A percentile compares a stretch with the other conserved stretches of the same genome.
phyloP scores from a whole-genome alignment of 2,797 vertebrate species.

The Sebastolobus alascanus region DNA sequence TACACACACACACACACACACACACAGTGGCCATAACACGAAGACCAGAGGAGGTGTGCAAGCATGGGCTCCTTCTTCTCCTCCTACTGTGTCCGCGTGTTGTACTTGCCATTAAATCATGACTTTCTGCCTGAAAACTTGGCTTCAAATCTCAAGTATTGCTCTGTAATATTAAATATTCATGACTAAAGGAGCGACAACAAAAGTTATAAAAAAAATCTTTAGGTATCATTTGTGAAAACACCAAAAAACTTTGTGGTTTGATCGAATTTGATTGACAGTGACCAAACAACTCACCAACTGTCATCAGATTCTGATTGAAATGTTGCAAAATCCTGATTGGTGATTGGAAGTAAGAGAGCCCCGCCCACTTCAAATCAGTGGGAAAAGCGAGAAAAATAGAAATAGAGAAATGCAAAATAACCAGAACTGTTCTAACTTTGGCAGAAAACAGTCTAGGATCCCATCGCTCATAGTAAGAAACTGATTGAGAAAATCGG shows the following conservation, averaged over 20 bases:
- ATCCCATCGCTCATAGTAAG: neutral
- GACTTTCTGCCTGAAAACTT: neutral
- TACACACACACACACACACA: slow-evolving; percentile 26
- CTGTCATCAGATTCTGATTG: neutral
- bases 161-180: neutral
- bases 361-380: neutral
- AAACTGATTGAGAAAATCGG: neutral
- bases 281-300: neutral
- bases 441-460: too few relatives aligned
- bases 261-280: neutral
- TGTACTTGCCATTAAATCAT: slow-evolving; percentile 8
- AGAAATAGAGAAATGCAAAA: neutral
- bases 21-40: slow-evolving; percentile 10
- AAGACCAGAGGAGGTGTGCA: neutral
- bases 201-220: neutral
- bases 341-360: neutral
- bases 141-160: neutral
- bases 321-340: neutral
- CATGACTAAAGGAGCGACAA: neutral
- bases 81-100: neutral
- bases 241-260: neutral
- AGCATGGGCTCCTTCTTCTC: neutral
- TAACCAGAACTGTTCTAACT: too few relatives aligned
- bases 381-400: neutral
- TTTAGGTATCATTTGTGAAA: neutral